Conservation (phyloP, 2,888 invertebrate species). For the Agrilus cyanescens region DNA sequence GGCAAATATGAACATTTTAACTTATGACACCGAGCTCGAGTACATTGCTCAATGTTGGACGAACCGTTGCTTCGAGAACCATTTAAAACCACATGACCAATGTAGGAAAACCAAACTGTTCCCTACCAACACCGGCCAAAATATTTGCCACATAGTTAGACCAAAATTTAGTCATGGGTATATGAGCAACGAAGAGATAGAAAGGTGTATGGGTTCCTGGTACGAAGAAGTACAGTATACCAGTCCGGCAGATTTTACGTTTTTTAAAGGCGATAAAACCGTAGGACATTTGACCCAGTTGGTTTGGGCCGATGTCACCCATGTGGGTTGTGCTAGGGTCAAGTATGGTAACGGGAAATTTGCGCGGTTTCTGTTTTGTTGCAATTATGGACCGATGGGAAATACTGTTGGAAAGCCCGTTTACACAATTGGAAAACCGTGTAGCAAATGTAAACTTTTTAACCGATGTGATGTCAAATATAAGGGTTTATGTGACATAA, state of each 20-base stretch:
- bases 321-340: conserved; percentile 2
- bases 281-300: not conserved
- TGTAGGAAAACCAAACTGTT: not conserved
- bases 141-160: no score
- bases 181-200: not conserved
- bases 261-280: not conserved
- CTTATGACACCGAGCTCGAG: conserved; percentile 4
- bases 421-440: conserved; percentile 1
- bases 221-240: not conserved
- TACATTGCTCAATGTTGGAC: conserved; percentile 6
- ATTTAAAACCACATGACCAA: not conserved
- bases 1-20: conserved; percentile 1
- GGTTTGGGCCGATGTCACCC: not conserved
- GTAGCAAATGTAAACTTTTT: conserved; percentile 1
- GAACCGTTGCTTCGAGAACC: conserved; percentile 2
- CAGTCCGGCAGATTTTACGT: not conserved
- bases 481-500: no score
- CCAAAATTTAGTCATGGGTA: not conserved
- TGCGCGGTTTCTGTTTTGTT: conserved; percentile 1
- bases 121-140: not conserved
- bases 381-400: conserved; percentile 1
- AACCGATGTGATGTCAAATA: no score
- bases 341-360: not conserved
- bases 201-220: not conserved
- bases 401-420: not conserved